Percentiles rank a stretch among this genome's conserved stretches.
Conservation (phyloP, 2,888 invertebrate species). For the Miltochrista miniata region DNA sequence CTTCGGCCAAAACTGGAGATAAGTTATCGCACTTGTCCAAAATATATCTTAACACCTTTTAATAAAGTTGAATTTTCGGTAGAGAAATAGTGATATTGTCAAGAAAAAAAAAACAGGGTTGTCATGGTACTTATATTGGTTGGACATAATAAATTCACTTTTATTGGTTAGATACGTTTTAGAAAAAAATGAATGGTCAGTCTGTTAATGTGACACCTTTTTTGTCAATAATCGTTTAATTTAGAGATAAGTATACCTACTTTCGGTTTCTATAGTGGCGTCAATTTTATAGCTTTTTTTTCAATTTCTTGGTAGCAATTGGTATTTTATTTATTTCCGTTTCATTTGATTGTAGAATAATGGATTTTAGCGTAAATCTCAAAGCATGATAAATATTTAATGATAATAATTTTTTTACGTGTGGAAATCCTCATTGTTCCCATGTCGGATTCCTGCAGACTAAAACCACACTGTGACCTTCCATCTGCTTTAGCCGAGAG, state of each 20-base stretch:
- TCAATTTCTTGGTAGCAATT: background rate
- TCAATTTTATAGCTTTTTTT: background rate
- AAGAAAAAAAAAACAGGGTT: conserved; percentile 36
- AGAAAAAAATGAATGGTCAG: conserved; percentile 57
- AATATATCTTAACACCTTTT: background rate
- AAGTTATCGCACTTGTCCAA: conserved; percentile 35
- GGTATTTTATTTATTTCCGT: no score
- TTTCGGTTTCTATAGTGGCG: conserved; percentile 10
- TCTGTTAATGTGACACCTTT: conserved; percentile 43
- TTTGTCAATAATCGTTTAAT: conserved; percentile 32
- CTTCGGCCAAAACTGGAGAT: conserved; percentile 22
- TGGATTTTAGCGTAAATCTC: no score
- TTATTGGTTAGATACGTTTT: conserved; percentile 60
- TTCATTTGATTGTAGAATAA: background rate
- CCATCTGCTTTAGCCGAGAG: no score
- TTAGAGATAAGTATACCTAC: conserved; percentile 15
- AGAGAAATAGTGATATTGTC: background rate
- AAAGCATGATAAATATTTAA: no score
- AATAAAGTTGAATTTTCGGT: conserved; percentile 4
- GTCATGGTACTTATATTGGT: conserved; percentile 55
- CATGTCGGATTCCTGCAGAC: no score
- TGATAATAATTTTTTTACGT: no score
- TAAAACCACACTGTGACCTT: no score
- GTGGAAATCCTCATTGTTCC: no score
- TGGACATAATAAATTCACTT: conserved; percentile 75